Evolutionary conservation across 1,140 invertebrate genomes (phyloP).

Genomic region (Paraescarpia echinospica): DNA sequence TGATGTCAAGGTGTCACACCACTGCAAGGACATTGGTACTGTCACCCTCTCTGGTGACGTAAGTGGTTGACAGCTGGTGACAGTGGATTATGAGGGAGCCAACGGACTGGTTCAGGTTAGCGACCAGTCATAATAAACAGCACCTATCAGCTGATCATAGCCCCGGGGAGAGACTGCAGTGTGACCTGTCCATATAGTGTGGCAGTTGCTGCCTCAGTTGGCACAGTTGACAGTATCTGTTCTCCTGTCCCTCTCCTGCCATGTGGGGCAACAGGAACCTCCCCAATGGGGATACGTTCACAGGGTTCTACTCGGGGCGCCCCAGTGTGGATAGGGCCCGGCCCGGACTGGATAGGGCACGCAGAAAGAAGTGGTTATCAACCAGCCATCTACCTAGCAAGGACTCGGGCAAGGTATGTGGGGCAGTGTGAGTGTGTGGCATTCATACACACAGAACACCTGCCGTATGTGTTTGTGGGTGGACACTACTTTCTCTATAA

Average conservation of each 20-base stretch:
- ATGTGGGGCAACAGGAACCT: background rate
- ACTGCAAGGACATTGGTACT: background rate
- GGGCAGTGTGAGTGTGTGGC: background rate
- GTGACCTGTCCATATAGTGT: background rate
- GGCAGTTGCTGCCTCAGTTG: background rate
- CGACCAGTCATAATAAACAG: background rate
- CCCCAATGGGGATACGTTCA: background rate
- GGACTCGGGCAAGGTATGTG: background rate
- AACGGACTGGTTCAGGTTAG: background rate
- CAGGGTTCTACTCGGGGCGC: background rate
- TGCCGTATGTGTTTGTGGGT: background rate
- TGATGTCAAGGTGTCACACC: no score
- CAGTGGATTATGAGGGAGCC: background rate
- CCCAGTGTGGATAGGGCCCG: background rate
- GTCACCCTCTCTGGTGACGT: background rate
- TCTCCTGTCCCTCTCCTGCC: background rate
- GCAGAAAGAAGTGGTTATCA: background rate
- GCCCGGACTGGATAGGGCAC: background rate
- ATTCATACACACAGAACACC: background rate
- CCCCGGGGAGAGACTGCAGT: background rate
- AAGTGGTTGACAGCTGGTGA: background rate
- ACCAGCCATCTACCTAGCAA: background rate
- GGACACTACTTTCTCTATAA: background rate
- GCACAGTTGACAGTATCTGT: background rate
- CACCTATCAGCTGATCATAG: background rate